Evolutionary conservation across 2,888 invertebrate species (phyloP).

Genomic region (Epicampocera succincta): DNA sequence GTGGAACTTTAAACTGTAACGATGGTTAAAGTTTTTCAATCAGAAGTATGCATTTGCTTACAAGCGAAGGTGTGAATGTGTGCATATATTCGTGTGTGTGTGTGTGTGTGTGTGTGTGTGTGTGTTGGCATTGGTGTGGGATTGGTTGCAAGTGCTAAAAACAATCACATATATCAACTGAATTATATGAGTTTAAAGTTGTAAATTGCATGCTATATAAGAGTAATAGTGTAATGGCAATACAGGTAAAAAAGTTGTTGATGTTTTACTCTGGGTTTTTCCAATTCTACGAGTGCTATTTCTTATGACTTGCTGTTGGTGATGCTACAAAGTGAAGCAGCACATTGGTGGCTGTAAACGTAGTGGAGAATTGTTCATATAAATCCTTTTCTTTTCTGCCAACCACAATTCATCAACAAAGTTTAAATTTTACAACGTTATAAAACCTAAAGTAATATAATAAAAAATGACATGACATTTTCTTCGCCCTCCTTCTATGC

Average conservation of each 20-base stretch:
- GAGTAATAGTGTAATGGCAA: slow-evolving; percentile 64
- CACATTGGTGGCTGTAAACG: slow-evolving; percentile 36
- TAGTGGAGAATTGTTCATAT: slow-evolving; percentile 63
- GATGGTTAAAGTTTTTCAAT: slow-evolving; percentile 64
- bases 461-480: slow-evolving; percentile 68
- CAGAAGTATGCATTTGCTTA: slow-evolving; percentile 27
- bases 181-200: slow-evolving; percentile 69
- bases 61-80: not conserved
- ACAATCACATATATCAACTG: slow-evolving; percentile 66
- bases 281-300: slow-evolving; percentile 7
- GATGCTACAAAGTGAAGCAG: slow-evolving; percentile 5
- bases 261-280: slow-evolving; percentile 34
- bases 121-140: not conserved
- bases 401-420: slow-evolving; percentile 70
- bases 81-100: not conserved
- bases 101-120: not conserved
- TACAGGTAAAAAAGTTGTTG: slow-evolving; percentile 61
- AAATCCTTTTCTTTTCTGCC: slow-evolving; percentile 65
- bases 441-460: slow-evolving; percentile 69
- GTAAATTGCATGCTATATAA: slow-evolving; percentile 69
- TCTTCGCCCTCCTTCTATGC: slow-evolving; percentile 35
- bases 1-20: slow-evolving; percentile 45
- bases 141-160: slow-evolving; percentile 9
- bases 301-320: slow-evolving; percentile 21
- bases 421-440: slow-evolving; percentile 69